Evolutionary conservation across 2,888 invertebrate species (phyloP), one percentile per base, ranked within the genome.

Genomic region (Limenitis camilla): DNA sequence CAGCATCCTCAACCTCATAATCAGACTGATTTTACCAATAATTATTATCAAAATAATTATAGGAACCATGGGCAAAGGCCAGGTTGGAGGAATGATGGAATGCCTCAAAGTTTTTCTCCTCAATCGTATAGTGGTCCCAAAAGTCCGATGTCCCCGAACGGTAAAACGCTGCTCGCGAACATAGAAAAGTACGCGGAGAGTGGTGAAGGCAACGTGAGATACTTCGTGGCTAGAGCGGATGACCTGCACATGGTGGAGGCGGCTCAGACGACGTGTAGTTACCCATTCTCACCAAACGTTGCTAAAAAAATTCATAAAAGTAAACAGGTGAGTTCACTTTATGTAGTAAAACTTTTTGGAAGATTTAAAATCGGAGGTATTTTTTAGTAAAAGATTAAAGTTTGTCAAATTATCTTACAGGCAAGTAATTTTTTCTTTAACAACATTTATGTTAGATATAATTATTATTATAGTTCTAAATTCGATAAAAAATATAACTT

Each of bases 161-260:
- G 81, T 27, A 78, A 77, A 71, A 70, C 80, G 5, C 53, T 82
- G 58, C 48, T 82, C 58, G 76, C 81, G 3, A 81, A 79, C 43
- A 85, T 83, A 50, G 85, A 85, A 69, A 81, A 82, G 64, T 77
- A 78, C 44, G 71, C 73, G 19, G 73, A 72, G 5, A 64, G 56
- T 6, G 65, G 61, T 0, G 72, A 74, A 38, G 63, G 56, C 19
- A 72, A 62, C 31, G 67, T 69, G 57, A 67, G 70, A 28, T 93
- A 90, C 73, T 90, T 92, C 64, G 79, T 93, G 44, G 91, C 91
- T 67, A 90, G 89, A 65, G 90, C 90, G 10, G 89, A 86, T 35
- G 90, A 89, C 55, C 70, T 83, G 52, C 88, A 88, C 53, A 76
- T 78, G 40, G 81, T 92, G 35, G 91, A 91, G 51, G 74, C 88